Percentiles rank a stretch among this genome's conserved stretches.
phyloP scores from a whole-genome alignment of 2,113 vertebrate species.

The Mugil cephalus region DNA sequence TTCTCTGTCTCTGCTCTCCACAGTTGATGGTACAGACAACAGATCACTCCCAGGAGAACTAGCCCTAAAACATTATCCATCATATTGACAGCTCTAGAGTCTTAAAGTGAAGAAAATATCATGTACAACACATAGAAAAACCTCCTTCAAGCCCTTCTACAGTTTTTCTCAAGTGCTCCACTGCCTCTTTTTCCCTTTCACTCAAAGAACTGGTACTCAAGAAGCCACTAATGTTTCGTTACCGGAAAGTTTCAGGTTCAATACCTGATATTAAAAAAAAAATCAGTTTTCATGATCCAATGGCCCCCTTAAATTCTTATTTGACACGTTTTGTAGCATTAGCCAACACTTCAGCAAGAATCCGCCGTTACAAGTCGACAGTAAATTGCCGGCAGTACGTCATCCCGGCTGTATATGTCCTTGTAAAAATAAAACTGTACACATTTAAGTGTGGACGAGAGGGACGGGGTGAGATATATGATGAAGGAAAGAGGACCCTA shows the following conservation, averaged over 20 bases:
- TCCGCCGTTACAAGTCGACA: constrained; percentile 34
- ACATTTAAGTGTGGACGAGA: constrained; percentile 54
- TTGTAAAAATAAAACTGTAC: constrained; percentile 74
- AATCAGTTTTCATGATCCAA: constrained; percentile 41
- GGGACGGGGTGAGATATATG: constrained; percentile 48
- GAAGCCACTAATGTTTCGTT: constrained; percentile 5
- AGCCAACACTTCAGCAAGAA: constrained; percentile 53
- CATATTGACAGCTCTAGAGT: constrained; percentile 75
- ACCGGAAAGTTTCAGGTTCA: constrained; percentile 24
- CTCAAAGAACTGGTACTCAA: constrained; percentile 39
- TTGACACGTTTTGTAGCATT: constrained; percentile 49
- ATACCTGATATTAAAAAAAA: constrained; percentile 8
- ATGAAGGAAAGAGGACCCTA: constrained; percentile 16
- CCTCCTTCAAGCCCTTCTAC: constrained; percentile 46
- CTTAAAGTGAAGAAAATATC: constrained; percentile 77
- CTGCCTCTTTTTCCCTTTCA: constrained; percentile 42
- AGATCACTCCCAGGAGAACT: constrained; percentile 75
- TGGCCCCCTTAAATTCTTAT: constrained; percentile 56
- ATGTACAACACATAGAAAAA: constrained; percentile 69
- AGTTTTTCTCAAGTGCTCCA: constrained; percentile 28
- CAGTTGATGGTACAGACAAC: constrained; percentile 73
- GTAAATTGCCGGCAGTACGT: constrained; percentile 63
- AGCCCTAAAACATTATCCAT: constrained; percentile 77
- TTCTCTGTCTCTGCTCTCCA: constrained; percentile 55
- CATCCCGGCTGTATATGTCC: constrained; percentile 68